Percentiles rank a stretch among this genome's conserved stretches.
These are phyloP conservation scores for Coluber constrictor DNA, from an alignment of 2,797 vertebrate genomes.

Conservation along the genomic window DNA sequence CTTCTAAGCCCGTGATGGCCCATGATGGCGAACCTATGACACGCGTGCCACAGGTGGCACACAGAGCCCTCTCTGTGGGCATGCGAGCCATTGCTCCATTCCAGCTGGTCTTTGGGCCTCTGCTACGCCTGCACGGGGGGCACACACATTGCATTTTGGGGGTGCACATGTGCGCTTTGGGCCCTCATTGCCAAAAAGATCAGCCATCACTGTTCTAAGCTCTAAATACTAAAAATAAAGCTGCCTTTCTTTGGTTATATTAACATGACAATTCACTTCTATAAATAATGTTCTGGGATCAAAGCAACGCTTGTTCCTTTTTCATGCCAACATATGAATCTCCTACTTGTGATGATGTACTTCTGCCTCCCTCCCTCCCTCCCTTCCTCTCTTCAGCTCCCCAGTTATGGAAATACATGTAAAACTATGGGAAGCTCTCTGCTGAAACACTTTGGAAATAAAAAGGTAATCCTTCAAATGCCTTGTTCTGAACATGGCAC, in stretches of 20 bases:
- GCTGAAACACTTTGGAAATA: neutral
- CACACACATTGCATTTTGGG: too few species aligned
- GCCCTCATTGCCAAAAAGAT: too few species aligned
- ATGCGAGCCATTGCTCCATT: too few species aligned
- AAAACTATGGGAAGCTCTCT: neutral
- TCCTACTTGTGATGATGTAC: neutral
- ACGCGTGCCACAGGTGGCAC: too few species aligned
- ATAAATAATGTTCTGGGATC: neutral
- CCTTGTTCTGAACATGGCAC: neutral
- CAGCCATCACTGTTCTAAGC: neutral
- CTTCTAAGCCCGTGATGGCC: neutral
- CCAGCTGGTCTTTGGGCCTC: too few species aligned
- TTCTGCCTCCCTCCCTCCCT: neutral
- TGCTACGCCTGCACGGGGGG: too few species aligned
- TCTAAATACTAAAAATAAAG: conserved; percentile 6
- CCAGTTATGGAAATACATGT: neutral
- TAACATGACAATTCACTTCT: neutral
- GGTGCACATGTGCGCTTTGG: too few species aligned
- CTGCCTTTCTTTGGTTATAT: neutral
- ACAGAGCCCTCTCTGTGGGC: too few species aligned
- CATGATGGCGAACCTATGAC: too few species aligned
- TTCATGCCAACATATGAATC: neutral
- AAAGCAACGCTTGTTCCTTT: neutral
- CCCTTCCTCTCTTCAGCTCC: neutral
- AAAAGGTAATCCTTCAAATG: neutral